Evolutionary conservation across 2,113 vertebrate genomes (phyloP), one percentile per base, ranked within the genome.

Genomic region (Elanus axillaris): DNA sequence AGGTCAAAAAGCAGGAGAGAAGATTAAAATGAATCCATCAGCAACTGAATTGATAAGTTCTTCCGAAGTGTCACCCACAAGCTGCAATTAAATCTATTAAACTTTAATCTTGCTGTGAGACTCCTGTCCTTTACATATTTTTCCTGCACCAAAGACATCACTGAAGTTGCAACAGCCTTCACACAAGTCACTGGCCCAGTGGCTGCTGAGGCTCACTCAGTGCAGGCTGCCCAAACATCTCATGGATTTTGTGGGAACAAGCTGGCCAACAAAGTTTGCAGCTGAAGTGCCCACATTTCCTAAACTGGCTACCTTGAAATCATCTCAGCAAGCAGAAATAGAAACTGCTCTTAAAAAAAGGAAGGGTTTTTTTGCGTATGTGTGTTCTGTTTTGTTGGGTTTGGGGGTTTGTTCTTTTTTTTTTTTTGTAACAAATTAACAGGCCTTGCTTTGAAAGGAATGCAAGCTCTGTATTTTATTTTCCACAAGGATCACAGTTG

Each of bases 301-400:
- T 63, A 32, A 59, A 59, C 7, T 7, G 9, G 3, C n/a, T 58
- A 34, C 3, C 12, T 72, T 75, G n/a, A 85, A 55, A 63, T 38
- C 47, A 48, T 31, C 32, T 50, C 69, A 45, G 62, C 38, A 88
- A 82, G 63, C 6, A 63, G n/a, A 88, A 66, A 36, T 0, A 40
- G 40, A 87, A 11, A 9, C 32, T 77, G 27, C 23, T 60, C 7
- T 40, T 67, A 19, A 59, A 69, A 63, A 63, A 27, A 2, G 6
- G 21, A 19, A 9, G 17, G 2, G 0, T 0, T 18, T 66, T 72
- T 34, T 40, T 26, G 8, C n/a, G 9, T 20, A 10, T 16, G 7
- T 26, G 21, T 56, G 7, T 3, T 34, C 71, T 63, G 5, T 0
- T 7, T 38, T 19, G 45, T 23, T 3, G 4, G 2, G 7, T 5